Evolutionary conservation across 2,797 vertebrate species (phyloP).

Genomic region (Enteromius afrohamiltoni): DNA sequence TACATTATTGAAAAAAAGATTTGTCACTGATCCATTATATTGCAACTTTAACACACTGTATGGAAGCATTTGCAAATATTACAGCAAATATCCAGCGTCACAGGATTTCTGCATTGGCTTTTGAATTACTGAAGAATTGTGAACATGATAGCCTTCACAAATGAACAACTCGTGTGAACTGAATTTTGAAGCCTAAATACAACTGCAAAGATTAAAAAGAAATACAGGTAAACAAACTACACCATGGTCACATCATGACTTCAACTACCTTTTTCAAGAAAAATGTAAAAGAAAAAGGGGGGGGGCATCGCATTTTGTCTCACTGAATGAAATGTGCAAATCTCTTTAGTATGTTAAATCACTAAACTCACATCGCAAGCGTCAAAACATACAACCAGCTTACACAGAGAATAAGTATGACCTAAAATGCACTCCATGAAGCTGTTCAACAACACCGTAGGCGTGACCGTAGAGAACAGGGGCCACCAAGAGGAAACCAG

Average conservation of each 20-base stretch:
- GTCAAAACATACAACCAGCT: not conserved
- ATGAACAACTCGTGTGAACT: not conserved
- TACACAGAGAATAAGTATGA: slow-evolving; percentile 2
- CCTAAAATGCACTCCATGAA: slow-evolving; percentile 10
- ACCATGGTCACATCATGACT: not conserved
- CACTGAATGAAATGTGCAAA: not conserved
- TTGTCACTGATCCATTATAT: no score
- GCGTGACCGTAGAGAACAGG: slow-evolving; percentile 3
- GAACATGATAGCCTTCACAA: not conserved
- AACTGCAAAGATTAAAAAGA: not conserved
- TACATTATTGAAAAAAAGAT: not conserved
- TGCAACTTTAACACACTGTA: not conserved
- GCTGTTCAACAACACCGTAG: slow-evolving; percentile 5
- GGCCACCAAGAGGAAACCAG: not conserved
- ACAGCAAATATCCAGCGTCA: not conserved
- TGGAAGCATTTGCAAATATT: not conserved
- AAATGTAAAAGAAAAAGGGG: not conserved
- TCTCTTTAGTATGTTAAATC: no score
- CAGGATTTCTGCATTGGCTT: not conserved
- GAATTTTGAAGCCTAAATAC: not conserved
- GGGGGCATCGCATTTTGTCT: not conserved
- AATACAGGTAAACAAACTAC: not conserved
- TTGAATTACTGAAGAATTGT: not conserved
- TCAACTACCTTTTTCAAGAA: not conserved
- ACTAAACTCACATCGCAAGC: no score